phyloP scores from a whole-genome alignment of 2,113 vertebrate genomes.

The Brachyhypopomus occidentalis region DNA sequence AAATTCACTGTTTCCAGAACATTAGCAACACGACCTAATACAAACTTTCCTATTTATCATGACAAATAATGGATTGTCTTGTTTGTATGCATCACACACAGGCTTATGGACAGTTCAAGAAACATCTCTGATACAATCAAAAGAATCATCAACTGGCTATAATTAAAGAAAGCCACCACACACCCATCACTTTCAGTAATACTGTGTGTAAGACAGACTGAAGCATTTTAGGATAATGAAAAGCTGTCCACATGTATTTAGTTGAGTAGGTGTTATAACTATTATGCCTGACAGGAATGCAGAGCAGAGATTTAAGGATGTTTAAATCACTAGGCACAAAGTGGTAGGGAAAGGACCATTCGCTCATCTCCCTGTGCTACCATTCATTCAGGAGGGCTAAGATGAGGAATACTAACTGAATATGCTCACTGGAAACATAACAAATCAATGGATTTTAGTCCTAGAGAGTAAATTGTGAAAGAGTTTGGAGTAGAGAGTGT shows the following conservation, averaged over 20 bases:
- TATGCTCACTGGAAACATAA: slow-evolving; percentile 15
- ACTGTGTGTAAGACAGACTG: neutral
- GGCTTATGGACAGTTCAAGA: too few relatives aligned
- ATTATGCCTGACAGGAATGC: slow-evolving; percentile 4
- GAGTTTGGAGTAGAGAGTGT: too few relatives aligned
- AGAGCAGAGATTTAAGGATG: slow-evolving; percentile 12
- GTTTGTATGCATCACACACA: neutral
- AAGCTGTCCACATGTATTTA: neutral
- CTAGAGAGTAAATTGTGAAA: neutral
- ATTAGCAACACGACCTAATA: neutral
- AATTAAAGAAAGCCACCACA: too few relatives aligned
- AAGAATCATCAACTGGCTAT: too few relatives aligned
- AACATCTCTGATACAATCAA: too few relatives aligned
- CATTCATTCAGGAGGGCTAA: slow-evolving; percentile 62
- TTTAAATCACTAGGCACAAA: slow-evolving; percentile 11
- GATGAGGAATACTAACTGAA: slow-evolving; percentile 60
- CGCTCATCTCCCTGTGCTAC: slow-evolving; percentile 54
- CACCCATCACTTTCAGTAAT: too few relatives aligned
- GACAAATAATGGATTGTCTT: neutral
- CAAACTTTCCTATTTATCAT: neutral
- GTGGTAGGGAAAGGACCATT: slow-evolving; percentile 41
- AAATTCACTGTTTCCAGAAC: neutral
- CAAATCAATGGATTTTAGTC: neutral
- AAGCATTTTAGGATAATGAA: neutral
- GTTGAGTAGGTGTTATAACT: slow-evolving; percentile 4